Conservation (phyloP, 2,888 invertebrate genomes). For the Lissocephala sabroskyi region DNA sequence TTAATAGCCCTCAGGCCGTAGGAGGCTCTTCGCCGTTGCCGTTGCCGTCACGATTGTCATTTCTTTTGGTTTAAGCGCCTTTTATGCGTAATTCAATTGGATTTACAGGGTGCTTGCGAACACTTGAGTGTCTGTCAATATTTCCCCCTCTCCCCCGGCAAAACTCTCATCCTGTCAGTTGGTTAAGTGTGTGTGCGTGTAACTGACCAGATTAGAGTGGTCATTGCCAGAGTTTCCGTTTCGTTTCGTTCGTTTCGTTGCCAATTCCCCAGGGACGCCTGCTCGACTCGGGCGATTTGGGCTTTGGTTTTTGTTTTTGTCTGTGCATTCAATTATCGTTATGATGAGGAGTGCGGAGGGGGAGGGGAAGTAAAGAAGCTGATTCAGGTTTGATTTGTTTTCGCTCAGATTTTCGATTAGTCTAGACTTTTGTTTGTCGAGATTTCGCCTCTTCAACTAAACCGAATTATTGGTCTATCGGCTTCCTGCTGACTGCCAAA, state of each 20-base stretch:
- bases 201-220: slow-evolving; percentile 57
- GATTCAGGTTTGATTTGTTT: slow-evolving; percentile 50
- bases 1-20: slow-evolving; percentile 16
- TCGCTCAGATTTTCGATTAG: slow-evolving; percentile 62
- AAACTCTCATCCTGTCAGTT: background rate
- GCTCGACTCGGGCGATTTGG: too few species aligned
- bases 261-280: slow-evolving; percentile 35
- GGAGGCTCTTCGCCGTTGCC: slow-evolving; percentile 10
- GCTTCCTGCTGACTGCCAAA: too few species aligned
- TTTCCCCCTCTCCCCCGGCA: slow-evolving; percentile 5
- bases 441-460: too few species aligned
- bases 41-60: slow-evolving; percentile 37
- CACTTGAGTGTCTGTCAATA: slow-evolving; percentile 61
- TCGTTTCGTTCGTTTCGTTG: background rate
- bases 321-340: slow-evolving; percentile 58
- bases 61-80: slow-evolving; percentile 57
- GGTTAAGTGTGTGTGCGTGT: slow-evolving; percentile 15
- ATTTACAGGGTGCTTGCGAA: slow-evolving; percentile 61
- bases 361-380: too few species aligned
- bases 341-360: too few species aligned
- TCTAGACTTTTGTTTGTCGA: slow-evolving; percentile 53
- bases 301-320: slow-evolving; percentile 35
- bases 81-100: slow-evolving; percentile 61
- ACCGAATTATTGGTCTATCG: too few species aligned
- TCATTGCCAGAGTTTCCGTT: background rate